Base-by-base conservation (phyloP, 2,113 vertebrate genomes). In the Callospermophilus lateralis region DNA sequence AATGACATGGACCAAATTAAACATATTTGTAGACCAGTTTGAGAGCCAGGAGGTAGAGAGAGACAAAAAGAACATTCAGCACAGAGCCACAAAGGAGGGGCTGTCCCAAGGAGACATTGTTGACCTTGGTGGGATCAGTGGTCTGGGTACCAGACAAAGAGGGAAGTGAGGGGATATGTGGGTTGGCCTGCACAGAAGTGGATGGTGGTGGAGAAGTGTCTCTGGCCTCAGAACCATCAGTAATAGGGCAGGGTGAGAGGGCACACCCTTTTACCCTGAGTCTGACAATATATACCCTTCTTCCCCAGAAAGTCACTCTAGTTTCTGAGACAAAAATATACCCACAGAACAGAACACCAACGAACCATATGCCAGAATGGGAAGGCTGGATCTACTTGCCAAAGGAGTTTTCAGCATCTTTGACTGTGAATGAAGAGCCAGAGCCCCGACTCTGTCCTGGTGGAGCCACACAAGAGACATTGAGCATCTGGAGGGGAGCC, bases 301-400 rank as follows among this genome's bases (percentile, higher is more conserved):
- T 85, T 95, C 61, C 83, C 61, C 93, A 96, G 93, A 88, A 96
- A 94, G 91, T 79, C 51, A 80, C 58, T 88, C 58, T 2, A 2
- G 63, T 73, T 89, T 81, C 77, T 39, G 88, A 96, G 96, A 94
- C 45, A 51, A 96, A 96, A 96, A 93, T 79, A 93, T 6, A 93
- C 58, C 79, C 26, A 34, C 16, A 48, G 93, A 78, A 91, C 53
- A 88, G 87, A 87, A 88, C 68, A 45, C n/a, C 63, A 95, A 87
- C 2, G 26, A 90, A 55, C 84, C 63, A 34, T 37, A 37, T 67
- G 93, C 88, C 80, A 84, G 79, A 77, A 83, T 10, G 72, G 86
- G 76, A 53, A 92, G 34, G 74, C 1, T 78, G 79, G 48, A 34
- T 86, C 63, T 77, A 28, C 67, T 20, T 74, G 48, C 85, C 48